A percentile compares a stretch with the other conserved stretches of the same genome.
Evolutionary conservation across 2,113 vertebrate genomes (phyloP).

Genomic region (Candoia aspera): DNA sequence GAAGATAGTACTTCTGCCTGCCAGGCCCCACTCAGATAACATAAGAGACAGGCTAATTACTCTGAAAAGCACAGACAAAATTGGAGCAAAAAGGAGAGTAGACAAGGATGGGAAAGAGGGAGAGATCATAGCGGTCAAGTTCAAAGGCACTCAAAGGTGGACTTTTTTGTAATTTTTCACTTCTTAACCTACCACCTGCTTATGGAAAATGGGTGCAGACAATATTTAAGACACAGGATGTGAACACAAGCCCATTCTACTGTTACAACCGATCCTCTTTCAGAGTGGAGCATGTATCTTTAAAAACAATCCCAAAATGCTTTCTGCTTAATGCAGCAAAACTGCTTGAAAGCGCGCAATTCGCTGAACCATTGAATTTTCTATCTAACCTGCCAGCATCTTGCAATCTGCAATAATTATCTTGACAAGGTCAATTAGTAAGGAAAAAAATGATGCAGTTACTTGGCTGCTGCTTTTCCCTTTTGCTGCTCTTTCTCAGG

Average conservation of each 20-base stretch:
- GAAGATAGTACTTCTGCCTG: background rate
- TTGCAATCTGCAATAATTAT: conserved; percentile 74
- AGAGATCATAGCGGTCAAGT: background rate
- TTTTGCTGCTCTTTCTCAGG: conserved; percentile 67
- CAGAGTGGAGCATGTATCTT: conserved; percentile 44
- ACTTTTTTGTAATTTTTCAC: background rate
- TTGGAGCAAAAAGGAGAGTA: background rate
- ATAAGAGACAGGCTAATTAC: background rate
- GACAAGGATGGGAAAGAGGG: too few species aligned
- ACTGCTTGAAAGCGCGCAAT: conserved; percentile 51
- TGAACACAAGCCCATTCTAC: background rate
- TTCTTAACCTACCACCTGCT: background rate
- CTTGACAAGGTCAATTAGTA: conserved; percentile 77
- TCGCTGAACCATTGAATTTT: conserved; percentile 59
- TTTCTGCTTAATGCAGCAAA: conserved; percentile 49
- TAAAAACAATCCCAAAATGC: conserved; percentile 49
- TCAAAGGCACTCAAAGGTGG: background rate
- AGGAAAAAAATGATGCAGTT: conserved; percentile 62
- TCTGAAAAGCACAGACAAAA: background rate
- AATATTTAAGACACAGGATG: background rate
- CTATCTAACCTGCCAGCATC: conserved; percentile 57
- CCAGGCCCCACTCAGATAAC: background rate
- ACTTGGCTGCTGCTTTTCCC: conserved; percentile 64
- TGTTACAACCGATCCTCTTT: conserved; percentile 9
- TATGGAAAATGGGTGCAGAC: background rate